Evolutionary conservation across 2,888 invertebrate species (phyloP), one percentile per base, ranked within the genome.

Genomic region (Ligdia adustata): DNA sequence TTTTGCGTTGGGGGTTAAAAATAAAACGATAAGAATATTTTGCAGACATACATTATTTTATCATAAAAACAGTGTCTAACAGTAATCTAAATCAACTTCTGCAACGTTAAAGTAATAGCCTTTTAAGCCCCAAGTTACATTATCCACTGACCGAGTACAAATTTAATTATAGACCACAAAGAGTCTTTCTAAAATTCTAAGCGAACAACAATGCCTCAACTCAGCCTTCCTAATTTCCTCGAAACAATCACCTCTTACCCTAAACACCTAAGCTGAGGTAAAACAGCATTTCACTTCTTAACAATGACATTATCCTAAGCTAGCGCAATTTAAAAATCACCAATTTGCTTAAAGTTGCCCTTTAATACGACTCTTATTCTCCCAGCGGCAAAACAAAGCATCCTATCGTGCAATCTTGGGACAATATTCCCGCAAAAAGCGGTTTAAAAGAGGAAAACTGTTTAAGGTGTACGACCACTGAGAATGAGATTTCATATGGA

Each of bases 381-480:
- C 52, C 35, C 42, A 12, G 33, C 42, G 45, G 48, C 51, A 54
- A 59, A 59, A 64, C 41, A 55, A 55, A 49, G 53, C 54, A 50
- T 48, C 53, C 53, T 61, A 62, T 60, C 57, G 49, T 39, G 55
- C 62, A 56, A 69, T 69, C 65, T 67, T 51, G 50, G 64, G 62
- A 68, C 67, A 64, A 70, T 66, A 65, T 64, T 61, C 65, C 44
- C 32, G 49, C 63, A 77, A 79, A 76, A 74, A 69, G 54, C 62
- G 74, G 72, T 78, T 82, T 77, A 75, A 83, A 82, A 75, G 76
- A 75, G 76, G 72, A 67, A 81, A 81, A 82, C 79, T 70, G 79
- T 81, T 79, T 76, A 78, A 72, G 70, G 76, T 22, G 6, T 22
- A n/a, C 2, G 3, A 22, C 22, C 22, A 22, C 22, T 22, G 22